Conservation (phyloP, 2,797 vertebrate genomes). For the Argyrosomus regius region DNA sequence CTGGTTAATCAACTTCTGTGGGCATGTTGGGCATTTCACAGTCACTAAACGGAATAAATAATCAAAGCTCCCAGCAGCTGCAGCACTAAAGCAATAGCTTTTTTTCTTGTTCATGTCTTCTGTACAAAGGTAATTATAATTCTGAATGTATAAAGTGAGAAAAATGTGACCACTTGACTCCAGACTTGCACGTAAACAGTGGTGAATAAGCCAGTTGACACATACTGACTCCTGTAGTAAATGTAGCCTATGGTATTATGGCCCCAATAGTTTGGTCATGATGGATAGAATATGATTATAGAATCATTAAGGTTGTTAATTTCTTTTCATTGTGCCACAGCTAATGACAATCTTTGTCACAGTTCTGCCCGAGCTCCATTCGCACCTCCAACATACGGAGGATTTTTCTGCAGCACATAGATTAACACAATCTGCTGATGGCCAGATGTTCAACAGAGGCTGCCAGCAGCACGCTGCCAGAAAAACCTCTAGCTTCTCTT, state of each 20-base stretch:
- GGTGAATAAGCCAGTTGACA: not conserved
- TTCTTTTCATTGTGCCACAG: conserved; percentile 62
- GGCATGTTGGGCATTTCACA: not conserved
- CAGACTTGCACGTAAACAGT: conserved; percentile 9
- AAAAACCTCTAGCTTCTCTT: conserved; percentile 55
- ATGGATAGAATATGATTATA: conserved; percentile 55
- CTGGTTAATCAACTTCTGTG: not conserved
- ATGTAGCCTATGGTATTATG: conserved; percentile 20
- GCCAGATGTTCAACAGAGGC: conserved; percentile 80
- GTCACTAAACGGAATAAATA: not conserved
- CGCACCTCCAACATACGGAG: conserved; percentile 70
- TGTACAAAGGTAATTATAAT: not conserved
- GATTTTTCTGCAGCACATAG: conserved; percentile 72
- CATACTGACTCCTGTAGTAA: conserved; percentile 1
- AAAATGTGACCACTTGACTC: not conserved
- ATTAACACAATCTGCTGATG: conserved; percentile 81
- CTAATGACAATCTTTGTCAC: conserved; percentile 71
- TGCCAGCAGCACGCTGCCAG: conserved; percentile 71
- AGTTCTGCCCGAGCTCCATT: conserved; percentile 63
- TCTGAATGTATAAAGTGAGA: not conserved
- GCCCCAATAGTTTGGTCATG: conserved; percentile 17
- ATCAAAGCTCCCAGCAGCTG: conserved; percentile 12
- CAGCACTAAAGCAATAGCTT: too few species aligned
- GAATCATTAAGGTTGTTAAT: conserved; percentile 65
- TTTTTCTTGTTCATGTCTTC: not conserved